Conservation (phyloP, 2,888 invertebrate species). For the Agonopterix subpropinquella region DNA sequence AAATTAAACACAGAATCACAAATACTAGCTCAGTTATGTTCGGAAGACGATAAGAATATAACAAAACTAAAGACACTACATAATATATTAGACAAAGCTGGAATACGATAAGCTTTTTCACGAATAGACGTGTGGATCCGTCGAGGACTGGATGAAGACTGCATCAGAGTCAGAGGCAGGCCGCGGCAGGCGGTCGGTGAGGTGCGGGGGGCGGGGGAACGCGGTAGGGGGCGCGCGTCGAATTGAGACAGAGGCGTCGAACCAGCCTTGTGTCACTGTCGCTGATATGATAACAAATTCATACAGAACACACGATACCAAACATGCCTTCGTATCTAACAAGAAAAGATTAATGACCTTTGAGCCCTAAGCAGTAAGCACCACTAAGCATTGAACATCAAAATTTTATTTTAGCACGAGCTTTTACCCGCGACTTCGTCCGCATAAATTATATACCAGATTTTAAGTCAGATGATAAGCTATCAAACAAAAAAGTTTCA, state of each 20-base stretch:
- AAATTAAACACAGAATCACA: constrained; percentile 36
- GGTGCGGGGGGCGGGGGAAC: constrained; percentile 4
- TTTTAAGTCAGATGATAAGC: too few species aligned
- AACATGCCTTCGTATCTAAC: constrained; percentile 11
- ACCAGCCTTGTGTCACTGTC: constrained; percentile 54
- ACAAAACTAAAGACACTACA: constrained; percentile 36
- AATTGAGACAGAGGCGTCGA: constrained; percentile 42
- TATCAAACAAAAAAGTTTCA: too few species aligned
- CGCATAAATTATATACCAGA: too few species aligned
- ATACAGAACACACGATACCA: constrained; percentile 45
- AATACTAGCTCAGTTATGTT: constrained; percentile 24
- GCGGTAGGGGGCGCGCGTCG: constrained; percentile 16
- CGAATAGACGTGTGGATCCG: constrained; percentile 28
- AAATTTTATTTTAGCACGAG: too few species aligned
- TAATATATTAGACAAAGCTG: constrained; percentile 59
- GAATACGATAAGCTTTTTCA: constrained; percentile 53
- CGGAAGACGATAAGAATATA: constrained; percentile 23
- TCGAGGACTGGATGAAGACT: constrained; percentile 50
- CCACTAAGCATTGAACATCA: too few species aligned
- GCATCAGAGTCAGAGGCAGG: too few species aligned
- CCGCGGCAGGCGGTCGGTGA: constrained; percentile 24
- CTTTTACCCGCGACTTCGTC: too few species aligned
- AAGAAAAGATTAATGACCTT: constrained; percentile 31
- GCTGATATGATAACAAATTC: constrained; percentile 68
- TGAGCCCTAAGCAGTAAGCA: neutral